Evolutionary conservation across 2,888 invertebrate species (phyloP).

Genomic region (Isoperla grammatica): DNA sequence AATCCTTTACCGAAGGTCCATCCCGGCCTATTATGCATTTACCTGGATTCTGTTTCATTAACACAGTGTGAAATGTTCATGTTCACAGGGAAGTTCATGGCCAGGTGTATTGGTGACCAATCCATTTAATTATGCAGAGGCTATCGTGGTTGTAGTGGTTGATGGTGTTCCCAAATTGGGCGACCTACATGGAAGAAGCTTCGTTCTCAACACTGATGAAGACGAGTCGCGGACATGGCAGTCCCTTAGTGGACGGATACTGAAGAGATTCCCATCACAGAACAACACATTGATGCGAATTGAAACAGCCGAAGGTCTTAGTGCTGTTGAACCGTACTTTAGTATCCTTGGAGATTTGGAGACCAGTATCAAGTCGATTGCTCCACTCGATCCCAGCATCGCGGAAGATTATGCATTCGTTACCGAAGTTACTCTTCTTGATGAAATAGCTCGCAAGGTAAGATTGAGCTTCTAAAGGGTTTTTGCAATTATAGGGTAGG

Average conservation of each 20-base stretch:
- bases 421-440: constrained; percentile 54
- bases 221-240: constrained; percentile 56
- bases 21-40: no score
- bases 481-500: no score
- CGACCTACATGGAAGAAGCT: constrained; percentile 48
- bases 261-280: constrained; percentile 55
- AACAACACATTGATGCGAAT: constrained; percentile 58
- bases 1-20: no score
- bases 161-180: constrained; percentile 54
- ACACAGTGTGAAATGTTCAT: no score
- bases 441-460: constrained; percentile 53
- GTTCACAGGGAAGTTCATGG: constrained; percentile 64
- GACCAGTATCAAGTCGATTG: background rate
- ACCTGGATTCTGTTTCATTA: no score
- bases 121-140: constrained; percentile 70
- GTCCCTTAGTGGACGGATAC: constrained; percentile 50
- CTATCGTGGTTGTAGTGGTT: constrained; percentile 60
- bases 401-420: constrained; percentile 60
- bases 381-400: constrained; percentile 32
- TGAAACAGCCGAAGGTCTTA: constrained; percentile 55
- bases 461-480: no score
- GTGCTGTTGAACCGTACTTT: constrained; percentile 47
- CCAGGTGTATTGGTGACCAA: constrained; percentile 59
- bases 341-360: constrained; percentile 11
- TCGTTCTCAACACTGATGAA: constrained; percentile 55